These are phyloP conservation scores for Liparis tanakae DNA, from an alignment of 2,797 vertebrate species.

Conservation along the genomic window DNA sequence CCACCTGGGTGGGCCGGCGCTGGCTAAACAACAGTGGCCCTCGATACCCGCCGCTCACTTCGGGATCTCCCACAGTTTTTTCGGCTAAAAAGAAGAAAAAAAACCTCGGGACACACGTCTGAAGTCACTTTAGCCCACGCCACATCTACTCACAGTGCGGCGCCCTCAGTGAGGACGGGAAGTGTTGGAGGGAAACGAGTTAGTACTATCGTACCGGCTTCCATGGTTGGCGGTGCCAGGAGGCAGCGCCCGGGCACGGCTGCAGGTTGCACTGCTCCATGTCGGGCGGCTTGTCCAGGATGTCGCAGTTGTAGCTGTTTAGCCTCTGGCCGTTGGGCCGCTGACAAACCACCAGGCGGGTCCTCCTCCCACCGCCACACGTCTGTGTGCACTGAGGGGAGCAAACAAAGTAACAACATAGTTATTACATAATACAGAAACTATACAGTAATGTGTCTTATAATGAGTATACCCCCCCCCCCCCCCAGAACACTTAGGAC, in stretches of 20 bases:
- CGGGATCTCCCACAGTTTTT: constrained; percentile 48
- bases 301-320: constrained; percentile 91
- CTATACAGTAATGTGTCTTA: not conserved
- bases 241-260: constrained; percentile 88
- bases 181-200: constrained; percentile 47
- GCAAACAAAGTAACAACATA: not conserved
- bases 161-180: constrained; percentile 57
- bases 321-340: constrained; percentile 88
- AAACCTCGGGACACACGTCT: constrained; percentile 42
- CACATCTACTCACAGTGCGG: constrained; percentile 71
- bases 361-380: constrained; percentile 91
- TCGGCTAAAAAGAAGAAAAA: constrained; percentile 48
- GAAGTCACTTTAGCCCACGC: constrained; percentile 64
- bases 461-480: not conserved
- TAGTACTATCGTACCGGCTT: constrained; percentile 94
- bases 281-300: constrained; percentile 89
- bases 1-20: constrained; percentile 62
- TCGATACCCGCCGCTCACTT: constrained; percentile 45
- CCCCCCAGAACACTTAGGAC: too few relatives aligned
- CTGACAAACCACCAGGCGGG: constrained; percentile 93
- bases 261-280: constrained; percentile 89
- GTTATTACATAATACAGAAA: not conserved
- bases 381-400: constrained; percentile 89
- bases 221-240: constrained; percentile 95
- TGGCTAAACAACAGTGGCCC: constrained; percentile 45